Evolutionary conservation across 1,140 invertebrate species (phyloP), one percentile per base, ranked within the genome.

Genomic region (Pseudachorutes palmiensis): DNA sequence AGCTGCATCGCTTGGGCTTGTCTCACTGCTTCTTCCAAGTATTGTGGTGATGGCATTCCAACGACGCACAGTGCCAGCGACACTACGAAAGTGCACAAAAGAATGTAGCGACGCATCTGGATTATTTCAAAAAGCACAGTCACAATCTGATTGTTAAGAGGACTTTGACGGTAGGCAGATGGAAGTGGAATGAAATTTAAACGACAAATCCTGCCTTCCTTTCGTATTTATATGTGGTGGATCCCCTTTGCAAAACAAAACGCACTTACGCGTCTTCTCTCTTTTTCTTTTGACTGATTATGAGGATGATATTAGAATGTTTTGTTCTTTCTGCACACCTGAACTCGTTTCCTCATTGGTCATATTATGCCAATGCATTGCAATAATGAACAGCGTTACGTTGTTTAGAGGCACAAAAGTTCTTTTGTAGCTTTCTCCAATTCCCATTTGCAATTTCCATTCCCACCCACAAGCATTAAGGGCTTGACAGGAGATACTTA

Each of bases 1-100:
- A 72, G 33, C 32, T 72, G 67, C 65, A 72, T 69, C 9, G 68
- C 70, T 45, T 69, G 67, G 31, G 70, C 70, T 62, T 72, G 70
- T 64, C 70, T 51, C 16, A 72, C 68, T 22, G 70, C 70, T 48
- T 72, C 70, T 3, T 72, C 70, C 32, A 72, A 49, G 26, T 71
- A 70, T 31, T 70, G 68, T 29, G 70, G 70, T 16, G 55, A 41
- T 14, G 70, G 67, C 36, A 62, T 59, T 28, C 31, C 63, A 2
- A 55, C 2, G 19, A 57, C 24, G 3, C 33, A 41, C 2, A 65
- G 45, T 22, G 36, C 45, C 28, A 63, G 2, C n/a, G 36, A 57
- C 45, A 59, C 59, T 16, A 70, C 16, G 31, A 48, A 22, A 51
- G 45, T 30, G n/a, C 41, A 57, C 55, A 66, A n/a, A 61, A 59